Evolutionary conservation across 2,888 invertebrate genomes (phyloP), one percentile per base, ranked within the genome.

Genomic region (Chrysolina americana): DNA sequence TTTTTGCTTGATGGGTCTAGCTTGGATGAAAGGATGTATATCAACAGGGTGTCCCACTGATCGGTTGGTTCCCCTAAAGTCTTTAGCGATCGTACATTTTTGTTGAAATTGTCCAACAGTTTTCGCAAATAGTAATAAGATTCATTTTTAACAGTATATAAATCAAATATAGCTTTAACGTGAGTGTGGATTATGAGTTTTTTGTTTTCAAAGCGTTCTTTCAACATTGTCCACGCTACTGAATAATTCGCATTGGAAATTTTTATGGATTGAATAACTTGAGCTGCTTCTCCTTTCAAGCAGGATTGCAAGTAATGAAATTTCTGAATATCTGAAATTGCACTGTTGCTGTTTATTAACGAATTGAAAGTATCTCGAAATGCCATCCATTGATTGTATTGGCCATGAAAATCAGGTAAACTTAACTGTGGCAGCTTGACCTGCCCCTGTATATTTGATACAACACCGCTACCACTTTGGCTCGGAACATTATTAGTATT

Each of bases 111-210:
- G 44, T 74, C 76, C n/a, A 71, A 47, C 1, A 74, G 13, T 65
- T 41, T 56, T 21, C 72, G 47, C 15, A 76, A 19, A 15, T 15
- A 17, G 41, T 15, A 13, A 36, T 65, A 41, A 11, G 78, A 76
- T 69, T 71, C 63, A 11, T 19, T 66, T 6, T 21, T 23, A 11
- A 70, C 44, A 11, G 19, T 41, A 59, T 76, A 50, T 3, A 76
- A 17, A 36, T 71, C 63, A 28, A 78, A 76, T 44, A 78, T 41
- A 0, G 68, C 63, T 50, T 73, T 75, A 13, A 75, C 53, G 68
- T 77, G 77, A 50, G 70, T 71, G 41, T 76, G 73, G 56, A 78
- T 53, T 44, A 79, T 59, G 48, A 73, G 50, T n/a, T 71, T 41
- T 72, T 59, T 66, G 36, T 72, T 68, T 2, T 72, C 66, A 21